Base-by-base conservation (phyloP, 2,113 vertebrate species). In the Coptodon rendalli region DNA sequence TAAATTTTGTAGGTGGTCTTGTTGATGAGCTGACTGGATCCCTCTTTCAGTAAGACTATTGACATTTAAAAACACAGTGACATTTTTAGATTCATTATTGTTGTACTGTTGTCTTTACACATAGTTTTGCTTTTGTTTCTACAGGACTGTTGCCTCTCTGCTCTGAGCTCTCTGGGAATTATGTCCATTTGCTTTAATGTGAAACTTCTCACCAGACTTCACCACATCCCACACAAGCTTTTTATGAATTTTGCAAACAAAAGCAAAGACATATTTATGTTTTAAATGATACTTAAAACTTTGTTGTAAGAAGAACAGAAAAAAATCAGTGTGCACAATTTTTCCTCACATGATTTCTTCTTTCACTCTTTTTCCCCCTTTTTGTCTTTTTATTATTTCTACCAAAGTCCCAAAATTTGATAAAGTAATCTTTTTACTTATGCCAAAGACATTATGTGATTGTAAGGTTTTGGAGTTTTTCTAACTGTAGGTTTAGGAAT, bases 21-120 rank as follows among this genome's bases (percentile, higher is more conserved):
- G 82, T 97, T 59, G 97, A 97, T 86, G 96, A 97, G 71, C 59
- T 97, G 5, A 95, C 96, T 6, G 95, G 96, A 56, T 96, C 96
- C 19, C 82, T 97, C 82, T 97, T 96, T 89, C 92, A 96, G 97
- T 97, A 95, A 97, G 97, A 59, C n/a, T 59, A 6, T 16, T 16
- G 17, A n/a, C 9, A 22, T 34, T 5, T 36, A 31, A 27, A 36
- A 29, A 43, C 3, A 53, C 71, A 56, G 3, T 3, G 4, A 22
- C 13, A 31, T 31, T 12, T 31, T 27, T 19, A 43, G 78, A n/a
- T 43, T 1, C 4, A 22, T 9, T 17, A 3, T 1, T 45, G 78
- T 27, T 56, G 12, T 1, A 45, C 0, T 45, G 17, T 1, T 56
- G 36, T 8, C 12, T 54, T 54, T 14, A 24, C 14, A 84, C 3